phyloP scores from a whole-genome alignment of 1,140 invertebrate species.

The Trichonephila clavipes region DNA sequence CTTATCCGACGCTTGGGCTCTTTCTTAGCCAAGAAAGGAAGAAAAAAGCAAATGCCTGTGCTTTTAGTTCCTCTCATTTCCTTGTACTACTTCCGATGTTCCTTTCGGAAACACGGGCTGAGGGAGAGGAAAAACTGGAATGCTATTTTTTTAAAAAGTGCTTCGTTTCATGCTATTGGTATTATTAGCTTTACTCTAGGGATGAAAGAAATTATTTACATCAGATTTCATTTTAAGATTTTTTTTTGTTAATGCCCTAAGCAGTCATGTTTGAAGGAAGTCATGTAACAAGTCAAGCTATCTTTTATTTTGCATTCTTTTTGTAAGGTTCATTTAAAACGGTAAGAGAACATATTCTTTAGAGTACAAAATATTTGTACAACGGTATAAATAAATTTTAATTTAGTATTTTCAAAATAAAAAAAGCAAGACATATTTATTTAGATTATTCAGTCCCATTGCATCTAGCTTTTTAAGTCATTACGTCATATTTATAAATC shows the following conservation, averaged over 20 bases:
- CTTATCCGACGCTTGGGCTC: conserved; percentile 41
- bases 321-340: no score
- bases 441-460: no score
- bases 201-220: neutral
- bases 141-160: neutral
- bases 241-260: neutral
- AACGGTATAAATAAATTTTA: no score
- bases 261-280: no score
- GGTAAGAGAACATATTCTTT: no score
- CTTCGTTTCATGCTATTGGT: neutral
- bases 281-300: no score
- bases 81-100: conserved; percentile 3
- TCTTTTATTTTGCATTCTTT: no score
- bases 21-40: neutral
- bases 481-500: no score
- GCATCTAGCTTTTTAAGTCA: no score
- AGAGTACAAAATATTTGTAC: no score
- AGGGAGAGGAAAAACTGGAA: neutral
- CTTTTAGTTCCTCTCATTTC: conserved; percentile 11
- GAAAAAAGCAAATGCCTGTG: neutral
- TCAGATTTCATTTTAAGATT: neutral
- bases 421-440: no score
- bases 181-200: neutral
- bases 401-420: no score
- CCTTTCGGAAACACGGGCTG: conserved; percentile 4